phyloP scores from a whole-genome alignment of 2,113 vertebrate genomes.

The Tympanuchus pallidicinctus region DNA sequence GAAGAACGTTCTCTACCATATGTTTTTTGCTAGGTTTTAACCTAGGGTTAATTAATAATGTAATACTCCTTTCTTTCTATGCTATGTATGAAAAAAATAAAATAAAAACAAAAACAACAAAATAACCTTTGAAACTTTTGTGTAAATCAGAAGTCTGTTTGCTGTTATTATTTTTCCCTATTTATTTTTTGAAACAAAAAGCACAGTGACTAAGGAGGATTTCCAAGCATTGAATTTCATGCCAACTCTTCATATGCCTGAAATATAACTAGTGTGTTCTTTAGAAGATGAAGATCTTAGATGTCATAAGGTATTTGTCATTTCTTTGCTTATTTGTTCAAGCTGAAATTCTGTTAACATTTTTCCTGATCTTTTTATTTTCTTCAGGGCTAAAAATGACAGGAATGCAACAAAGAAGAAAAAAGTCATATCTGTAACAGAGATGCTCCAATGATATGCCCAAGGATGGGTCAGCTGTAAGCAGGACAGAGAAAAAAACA shows the following conservation, averaged over 20 bases:
- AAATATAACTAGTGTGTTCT: neutral
- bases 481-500: neutral
- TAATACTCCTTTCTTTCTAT: neutral
- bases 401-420: neutral
- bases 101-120: neutral
- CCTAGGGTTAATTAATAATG: neutral
- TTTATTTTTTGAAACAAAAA: neutral
- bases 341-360: constrained; percentile 30
- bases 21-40: neutral
- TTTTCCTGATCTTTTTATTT: constrained; percentile 24
- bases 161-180: neutral
- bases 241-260: constrained; percentile 7
- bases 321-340: constrained; percentile 45
- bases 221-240: constrained; percentile 12
- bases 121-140: neutral
- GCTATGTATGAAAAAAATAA: neutral
- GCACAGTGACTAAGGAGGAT: neutral
- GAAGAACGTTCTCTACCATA: neutral
- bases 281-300: constrained; percentile 25
- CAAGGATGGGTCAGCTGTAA: constrained; percentile 31
- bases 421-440: constrained; percentile 1
- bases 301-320: constrained; percentile 63
- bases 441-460: constrained; percentile 29
- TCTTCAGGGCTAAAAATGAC: constrained; percentile 56
- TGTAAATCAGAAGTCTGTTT: neutral